Evolutionary conservation across 2,888 invertebrate genomes (phyloP), one percentile per base, ranked within the genome.

Genomic region (Pterostichus niger): DNA sequence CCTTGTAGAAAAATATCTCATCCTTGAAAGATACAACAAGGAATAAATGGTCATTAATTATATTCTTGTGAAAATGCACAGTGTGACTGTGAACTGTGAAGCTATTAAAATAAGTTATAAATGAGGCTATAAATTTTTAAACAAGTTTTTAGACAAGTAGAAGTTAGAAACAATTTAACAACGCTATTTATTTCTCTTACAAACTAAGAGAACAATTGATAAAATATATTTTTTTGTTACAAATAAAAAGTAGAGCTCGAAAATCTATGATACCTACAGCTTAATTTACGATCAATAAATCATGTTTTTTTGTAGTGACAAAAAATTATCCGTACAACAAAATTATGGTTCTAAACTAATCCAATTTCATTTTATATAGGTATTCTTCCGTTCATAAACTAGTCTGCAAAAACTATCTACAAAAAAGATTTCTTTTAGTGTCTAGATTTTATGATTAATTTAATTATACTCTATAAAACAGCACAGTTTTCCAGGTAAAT

Each of bases 341-440:
- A 76, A 76, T 76, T 76, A 76, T 33, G 35, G 52, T 35, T 31
- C 31, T 24, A 24, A 24, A 33, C 15, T 78, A 59, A 44, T 40
- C 56, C 35, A 44, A 78, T 44, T 17, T 78, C 11, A 44, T 78
- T 78, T 59, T 54, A 15, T 33, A 46, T 24, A n/a, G 44, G 24
- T 79, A 61, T 75, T 79, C 64, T 79, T 79, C 78, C 78, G 46
- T 64, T 64, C 24, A 79, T 79, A 79, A 75, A 59, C 61, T 61
- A 44, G 64, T 61, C 44, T 46, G 13, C 17, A 61, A 54, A 56
- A 56, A 54, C 10, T 31, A 13, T 11, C 54, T 17, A 17, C 78
- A 61, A 31, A 79, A 75, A 64, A 59, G 11, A 33, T 40, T 35
- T 54, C 15, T 56, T 73, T 46, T 9, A 31, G 49, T 5, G 75